Conservation (phyloP, 2,113 vertebrate genomes). For the Serinus canaria region DNA sequence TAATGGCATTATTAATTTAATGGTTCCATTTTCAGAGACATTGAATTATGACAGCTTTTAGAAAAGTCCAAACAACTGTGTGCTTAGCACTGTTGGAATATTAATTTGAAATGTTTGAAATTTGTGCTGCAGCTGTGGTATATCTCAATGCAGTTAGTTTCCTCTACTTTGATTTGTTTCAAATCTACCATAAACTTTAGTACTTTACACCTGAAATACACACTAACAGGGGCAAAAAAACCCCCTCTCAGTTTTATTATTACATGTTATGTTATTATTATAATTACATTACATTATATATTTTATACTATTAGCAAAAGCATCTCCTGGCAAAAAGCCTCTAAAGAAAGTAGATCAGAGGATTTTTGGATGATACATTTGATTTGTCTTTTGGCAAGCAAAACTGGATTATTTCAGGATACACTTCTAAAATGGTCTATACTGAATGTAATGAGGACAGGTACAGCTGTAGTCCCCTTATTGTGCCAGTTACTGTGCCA, state of each 20-base stretch:
- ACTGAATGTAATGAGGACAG: constrained; percentile 24
- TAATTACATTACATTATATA: background rate
- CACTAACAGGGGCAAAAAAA: background rate
- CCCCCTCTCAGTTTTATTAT: background rate
- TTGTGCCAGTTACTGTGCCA: constrained; percentile 6
- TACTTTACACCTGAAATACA: background rate
- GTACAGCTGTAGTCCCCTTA: constrained; percentile 34
- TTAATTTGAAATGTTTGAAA: background rate
- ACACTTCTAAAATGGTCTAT: constrained; percentile 3
- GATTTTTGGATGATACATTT: constrained; percentile 41
- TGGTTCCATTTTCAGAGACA: background rate
- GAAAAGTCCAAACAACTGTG: background rate
- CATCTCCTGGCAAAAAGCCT: constrained; percentile 27
- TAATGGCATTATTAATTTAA: constrained; percentile 1
- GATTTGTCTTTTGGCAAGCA: constrained; percentile 60
- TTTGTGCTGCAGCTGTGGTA: background rate
- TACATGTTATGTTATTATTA: background rate
- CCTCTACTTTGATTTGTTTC: background rate
- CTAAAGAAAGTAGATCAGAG: constrained; percentile 45
- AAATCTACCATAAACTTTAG: background rate
- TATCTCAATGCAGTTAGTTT: background rate
- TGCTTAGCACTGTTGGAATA: background rate
- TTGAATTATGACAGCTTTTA: background rate
- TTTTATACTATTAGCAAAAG: constrained; percentile 34
- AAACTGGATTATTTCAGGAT: constrained; percentile 54